Evolutionary conservation across 2,888 invertebrate genomes (phyloP).

Genomic region (Acrobasis suavella): DNA sequence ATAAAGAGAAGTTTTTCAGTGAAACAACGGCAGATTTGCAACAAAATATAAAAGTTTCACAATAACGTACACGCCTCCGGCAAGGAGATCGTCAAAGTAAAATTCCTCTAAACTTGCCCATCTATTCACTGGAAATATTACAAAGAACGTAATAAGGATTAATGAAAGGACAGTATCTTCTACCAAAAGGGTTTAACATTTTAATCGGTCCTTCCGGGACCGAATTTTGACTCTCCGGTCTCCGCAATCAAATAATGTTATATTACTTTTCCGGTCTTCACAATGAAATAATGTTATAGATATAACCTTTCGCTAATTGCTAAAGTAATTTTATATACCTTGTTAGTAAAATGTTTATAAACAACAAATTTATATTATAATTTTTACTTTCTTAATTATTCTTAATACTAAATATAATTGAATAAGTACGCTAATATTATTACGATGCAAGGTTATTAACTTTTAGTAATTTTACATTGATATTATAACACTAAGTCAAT

Average conservation of each 20-base stretch:
- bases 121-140: slow-evolving; percentile 54
- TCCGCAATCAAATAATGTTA: background rate
- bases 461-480: too few species aligned
- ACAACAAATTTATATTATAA: too few species aligned
- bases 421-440: too few species aligned
- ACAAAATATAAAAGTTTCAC: slow-evolving; percentile 80
- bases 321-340: too few species aligned
- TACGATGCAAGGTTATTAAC: too few species aligned
- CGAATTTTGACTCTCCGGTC: background rate
- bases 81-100: slow-evolving; percentile 67
- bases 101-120: slow-evolving; percentile 59
- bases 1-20: slow-evolving; percentile 76
- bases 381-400: too few species aligned
- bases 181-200: slow-evolving; percentile 3
- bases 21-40: slow-evolving; percentile 77
- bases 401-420: too few species aligned
- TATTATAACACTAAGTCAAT: too few species aligned
- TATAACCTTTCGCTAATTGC: too few species aligned
- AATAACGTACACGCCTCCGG: slow-evolving; percentile 77
- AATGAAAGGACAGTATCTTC: slow-evolving; percentile 31
- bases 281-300: background rate
- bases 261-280: background rate
- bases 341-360: too few species aligned
- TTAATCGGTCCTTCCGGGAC: background rate
- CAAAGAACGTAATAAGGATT: slow-evolving; percentile 47